Base-by-base conservation (phyloP, 2,113 vertebrate genomes). In the Xenopus laevis region DNA sequence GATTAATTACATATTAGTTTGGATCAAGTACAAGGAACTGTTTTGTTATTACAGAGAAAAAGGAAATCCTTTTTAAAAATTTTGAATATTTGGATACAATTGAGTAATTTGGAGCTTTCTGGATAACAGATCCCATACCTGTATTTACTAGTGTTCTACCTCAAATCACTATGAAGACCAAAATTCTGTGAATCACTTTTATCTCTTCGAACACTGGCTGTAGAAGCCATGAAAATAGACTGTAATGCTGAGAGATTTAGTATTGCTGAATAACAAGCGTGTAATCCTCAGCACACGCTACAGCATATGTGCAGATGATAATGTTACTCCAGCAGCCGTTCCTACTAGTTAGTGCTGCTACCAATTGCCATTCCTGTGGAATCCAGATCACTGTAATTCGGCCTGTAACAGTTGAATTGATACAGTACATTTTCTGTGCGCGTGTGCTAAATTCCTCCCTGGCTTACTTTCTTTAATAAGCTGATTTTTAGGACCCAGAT, bases 221-320 rank as follows among this genome's bases (percentile, higher is more conserved):
- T 55, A 77, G 60, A 13, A 23, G 61, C 30, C 2, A 30, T 77
- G 74, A 77, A 70, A 70, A 27, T 30, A 53, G 58, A 70, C 66
- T 13, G n/a, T 70, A 77, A 77, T 77, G 67, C 59, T 46, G 74
- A 77, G n/a, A 77, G 67, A 57, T 77, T 77, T 70, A 70, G 27
- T 27, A 70, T 67, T n/a, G 61, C 60, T 18, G 57, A 23, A 57
- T 77, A 77, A 77, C 53, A 70, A 67, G 74, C 67, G 67, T 77
- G 67, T 77, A 77, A 77, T 77, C 74, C 74, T 68, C 59, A 57
- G 40, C 74, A 67, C 74, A 64, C 69, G 74, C 74, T 55, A 47
- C 27, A 70, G 61, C 74, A 77, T 52, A 55, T 70, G 74, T 69
- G 59, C 52, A 47, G 18, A 69, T 76, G 45, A 69, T 76, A 76